Base-by-base conservation (phyloP, 2,797 vertebrate species). In the Rhyacichthys aspro region DNA sequence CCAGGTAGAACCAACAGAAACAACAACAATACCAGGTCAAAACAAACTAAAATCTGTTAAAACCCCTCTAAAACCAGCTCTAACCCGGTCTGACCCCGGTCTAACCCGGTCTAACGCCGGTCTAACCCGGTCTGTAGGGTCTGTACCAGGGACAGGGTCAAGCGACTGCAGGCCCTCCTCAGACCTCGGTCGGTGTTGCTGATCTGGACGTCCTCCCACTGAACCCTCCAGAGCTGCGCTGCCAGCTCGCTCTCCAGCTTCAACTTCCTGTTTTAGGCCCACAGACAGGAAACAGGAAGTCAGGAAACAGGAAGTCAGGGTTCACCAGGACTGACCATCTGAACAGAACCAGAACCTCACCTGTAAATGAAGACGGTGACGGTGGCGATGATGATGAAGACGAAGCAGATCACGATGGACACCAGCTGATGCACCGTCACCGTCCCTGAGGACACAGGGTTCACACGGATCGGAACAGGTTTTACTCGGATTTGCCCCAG, bases 171-270 rank as follows among this genome's bases (percentile, higher is more conserved):
- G 0, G 94, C 54, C 6, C 90, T 93, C 44, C 91, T 83, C 28
- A 97, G 85, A 0, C 91, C 88, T 56, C 94, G 94, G 55, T 96
- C 95, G 56, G 94, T 50, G 85, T 94, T 94, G 59, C 92, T 93
- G 61, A 94, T 93, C 86, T 96, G 93, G 43, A 98, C 64, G 11
- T 96, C 92, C 33, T 95, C 95, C 95, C 95, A 98, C 2, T 78
- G 90, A 11, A 96, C 84, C 0, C 95, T 86, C 96, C 96, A 98
- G 67, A 97, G 87, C 90, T 97, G 93, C 0, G 95, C 94, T 0
- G 91, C 92, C 78, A 98, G 78, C 72, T 98, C 95, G n/a, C 93
- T 96, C 87, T 98, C 96, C 82, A 98, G 75, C 86, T 91, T 94
- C 83, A 96, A 83, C 88, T 95, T 96, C 92, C 96, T 97, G 88